A percentile compares a stretch with the other conserved stretches of the same genome.
phyloP scores from a whole-genome alignment of 2,113 vertebrate species.

The Australoheros scitulus region DNA sequence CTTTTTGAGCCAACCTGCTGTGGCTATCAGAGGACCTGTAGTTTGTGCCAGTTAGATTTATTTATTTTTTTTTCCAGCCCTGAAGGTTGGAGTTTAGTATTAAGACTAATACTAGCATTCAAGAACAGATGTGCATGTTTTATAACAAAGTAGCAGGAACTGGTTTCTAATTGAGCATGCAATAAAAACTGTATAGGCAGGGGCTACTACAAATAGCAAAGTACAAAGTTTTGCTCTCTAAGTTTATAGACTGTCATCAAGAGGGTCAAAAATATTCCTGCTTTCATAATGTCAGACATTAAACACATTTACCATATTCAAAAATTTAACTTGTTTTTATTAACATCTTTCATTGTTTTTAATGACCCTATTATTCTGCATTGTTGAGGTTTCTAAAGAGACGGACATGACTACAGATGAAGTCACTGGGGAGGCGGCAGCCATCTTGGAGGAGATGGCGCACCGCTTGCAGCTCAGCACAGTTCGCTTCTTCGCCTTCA shows the following conservation, averaged over 20 bases:
- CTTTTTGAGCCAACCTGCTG: not conserved
- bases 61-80: no score
- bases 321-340: not conserved
- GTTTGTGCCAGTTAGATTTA: not conserved
- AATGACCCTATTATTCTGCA: not conserved
- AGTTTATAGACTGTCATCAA: no score
- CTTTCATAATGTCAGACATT: not conserved
- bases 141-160: not conserved
- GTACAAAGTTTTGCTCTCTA: not conserved
- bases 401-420: constrained; percentile 78
- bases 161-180: not conserved
- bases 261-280: not conserved
- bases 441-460: constrained; percentile 96
- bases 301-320: not conserved
- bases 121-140: not conserved
- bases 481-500: constrained; percentile 91
- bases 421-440: constrained; percentile 84
- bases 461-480: constrained; percentile 88
- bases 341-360: not conserved
- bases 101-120: not conserved
- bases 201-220: not conserved
- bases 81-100: no score
- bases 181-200: not conserved
- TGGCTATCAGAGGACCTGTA: not conserved
- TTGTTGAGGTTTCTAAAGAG: constrained; percentile 85